Evolutionary conservation across 2,888 invertebrate genomes (phyloP).

Genomic region (Nomada fabriciana): DNA sequence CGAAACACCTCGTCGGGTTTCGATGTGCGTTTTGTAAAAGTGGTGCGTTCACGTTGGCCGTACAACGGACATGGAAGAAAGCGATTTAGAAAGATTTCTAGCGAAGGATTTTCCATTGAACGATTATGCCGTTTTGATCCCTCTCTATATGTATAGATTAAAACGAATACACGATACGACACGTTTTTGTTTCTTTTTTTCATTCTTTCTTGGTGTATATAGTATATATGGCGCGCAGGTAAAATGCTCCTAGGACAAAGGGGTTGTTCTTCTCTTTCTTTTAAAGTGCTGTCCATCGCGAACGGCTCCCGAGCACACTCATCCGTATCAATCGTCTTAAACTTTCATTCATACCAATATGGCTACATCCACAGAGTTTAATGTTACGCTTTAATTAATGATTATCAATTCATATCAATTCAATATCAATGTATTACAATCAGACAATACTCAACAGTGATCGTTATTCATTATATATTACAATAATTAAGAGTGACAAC

Average conservation of each 20-base stretch:
- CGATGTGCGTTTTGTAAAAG: constrained; percentile 48
- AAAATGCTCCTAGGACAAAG: constrained; percentile 15
- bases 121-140: constrained; percentile 40
- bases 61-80: constrained; percentile 41
- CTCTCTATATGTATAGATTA: constrained; percentile 22
- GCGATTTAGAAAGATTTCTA: not conserved
- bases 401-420: constrained; percentile 84
- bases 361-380: constrained; percentile 74
- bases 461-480: constrained; percentile 84
- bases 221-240: constrained; percentile 13
- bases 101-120: not conserved
- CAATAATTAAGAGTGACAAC: constrained; percentile 84
- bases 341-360: constrained; percentile 67
- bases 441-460: constrained; percentile 85
- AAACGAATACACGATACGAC: constrained; percentile 28
- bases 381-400: constrained; percentile 81
- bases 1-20: not conserved
- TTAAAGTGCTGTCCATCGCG: constrained; percentile 52
- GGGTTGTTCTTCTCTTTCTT: constrained; percentile 3
- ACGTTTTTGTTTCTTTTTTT: not conserved
- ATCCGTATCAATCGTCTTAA: constrained; percentile 55
- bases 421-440: constrained; percentile 85
- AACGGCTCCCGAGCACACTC: constrained; percentile 59
- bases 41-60: constrained; percentile 26
- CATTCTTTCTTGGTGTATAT: no score